Conservation (phyloP, 2,888 invertebrate species). For the Ophion costatus region DNA sequence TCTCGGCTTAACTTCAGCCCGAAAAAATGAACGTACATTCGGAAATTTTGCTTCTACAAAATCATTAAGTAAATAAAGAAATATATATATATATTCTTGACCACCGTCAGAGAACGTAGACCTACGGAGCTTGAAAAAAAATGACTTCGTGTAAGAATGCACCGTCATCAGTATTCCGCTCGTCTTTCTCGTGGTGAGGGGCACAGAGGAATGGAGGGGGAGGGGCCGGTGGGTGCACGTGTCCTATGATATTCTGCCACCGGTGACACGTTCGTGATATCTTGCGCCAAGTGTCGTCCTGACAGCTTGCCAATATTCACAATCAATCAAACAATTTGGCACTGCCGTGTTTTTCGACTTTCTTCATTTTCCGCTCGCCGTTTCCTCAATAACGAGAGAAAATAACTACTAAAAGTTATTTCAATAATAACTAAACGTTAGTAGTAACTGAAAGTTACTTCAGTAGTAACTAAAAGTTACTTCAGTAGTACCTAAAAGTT, state of each 20-base stretch:
- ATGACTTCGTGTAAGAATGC: slow-evolving; percentile 76
- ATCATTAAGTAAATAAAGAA: too few relatives aligned
- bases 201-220: neutral
- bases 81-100: slow-evolving; percentile 1
- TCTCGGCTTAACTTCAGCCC: too few relatives aligned
- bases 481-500: too few relatives aligned
- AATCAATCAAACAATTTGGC: neutral
- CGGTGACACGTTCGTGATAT: slow-evolving; percentile 30
- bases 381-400: too few relatives aligned
- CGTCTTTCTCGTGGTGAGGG: slow-evolving; percentile 61
- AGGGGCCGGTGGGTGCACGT: slow-evolving; percentile 38
- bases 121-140: slow-evolving; percentile 67
- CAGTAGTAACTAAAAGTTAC: too few relatives aligned
- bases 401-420: too few relatives aligned
- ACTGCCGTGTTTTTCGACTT: neutral
- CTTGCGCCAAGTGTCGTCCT: neutral
- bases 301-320: neutral
- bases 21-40: too few relatives aligned
- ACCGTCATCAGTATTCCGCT: slow-evolving; percentile 74
- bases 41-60: too few relatives aligned
- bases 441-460: too few relatives aligned
- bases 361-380: too few relatives aligned
- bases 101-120: slow-evolving; percentile 22
- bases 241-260: slow-evolving; percentile 44
- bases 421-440: too few relatives aligned